Conservation (phyloP, 2,113 vertebrate genomes). For the Tachycineta bicolor region DNA sequence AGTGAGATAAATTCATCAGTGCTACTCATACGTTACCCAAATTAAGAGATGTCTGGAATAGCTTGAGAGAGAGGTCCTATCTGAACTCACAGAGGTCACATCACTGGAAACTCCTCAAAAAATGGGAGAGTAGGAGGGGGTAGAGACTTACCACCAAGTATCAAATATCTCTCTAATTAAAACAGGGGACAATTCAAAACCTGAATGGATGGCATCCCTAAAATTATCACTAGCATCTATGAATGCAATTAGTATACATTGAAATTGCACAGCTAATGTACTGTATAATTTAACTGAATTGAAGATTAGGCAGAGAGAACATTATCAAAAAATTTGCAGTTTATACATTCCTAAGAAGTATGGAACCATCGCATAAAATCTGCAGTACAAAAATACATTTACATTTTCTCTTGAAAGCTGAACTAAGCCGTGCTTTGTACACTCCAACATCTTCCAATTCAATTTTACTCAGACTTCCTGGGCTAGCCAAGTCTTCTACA, state of each 20-base stretch:
- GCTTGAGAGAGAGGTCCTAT: not conserved
- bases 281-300: conserved; percentile 22
- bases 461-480: not conserved
- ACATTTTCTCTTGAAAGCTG: not conserved
- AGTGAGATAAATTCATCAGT: not conserved
- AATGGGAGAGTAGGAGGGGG: not conserved
- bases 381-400: not conserved
- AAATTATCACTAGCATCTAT: conserved; percentile 13
- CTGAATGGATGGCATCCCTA: not conserved
- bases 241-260: not conserved
- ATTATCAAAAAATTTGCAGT: not conserved
- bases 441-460: not conserved
- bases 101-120: not conserved
- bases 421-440: not conserved
- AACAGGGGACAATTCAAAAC: not conserved
- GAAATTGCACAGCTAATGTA: conserved; percentile 1
- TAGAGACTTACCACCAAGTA: not conserved
- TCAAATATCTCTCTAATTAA: not conserved
- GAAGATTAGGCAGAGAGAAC: not conserved
- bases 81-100: not conserved
- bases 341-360: not conserved
- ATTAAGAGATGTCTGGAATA: not conserved
- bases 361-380: not conserved
- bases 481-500: not conserved
- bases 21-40: not conserved